These are phyloP conservation scores for Ophion ventricosus DNA, from an alignment of 2,888 invertebrate species.

Conservation along the genomic window DNA sequence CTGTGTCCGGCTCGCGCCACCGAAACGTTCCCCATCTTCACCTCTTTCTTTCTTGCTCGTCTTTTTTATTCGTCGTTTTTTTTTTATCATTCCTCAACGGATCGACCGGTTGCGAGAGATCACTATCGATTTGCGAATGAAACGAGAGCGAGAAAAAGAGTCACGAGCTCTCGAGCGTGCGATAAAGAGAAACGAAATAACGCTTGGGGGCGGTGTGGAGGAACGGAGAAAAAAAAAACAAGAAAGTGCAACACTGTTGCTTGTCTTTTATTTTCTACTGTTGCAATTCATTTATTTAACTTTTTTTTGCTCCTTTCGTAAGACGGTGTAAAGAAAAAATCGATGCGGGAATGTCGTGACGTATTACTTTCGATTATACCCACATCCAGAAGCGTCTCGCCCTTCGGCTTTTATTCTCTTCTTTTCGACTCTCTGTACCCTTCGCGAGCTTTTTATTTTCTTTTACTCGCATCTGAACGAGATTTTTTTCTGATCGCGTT, in stretches of 20 bases:
- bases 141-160: slow-evolving; percentile 44
- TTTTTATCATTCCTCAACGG: slow-evolving; percentile 29
- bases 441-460: slow-evolving; percentile 16
- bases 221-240: slow-evolving; percentile 4
- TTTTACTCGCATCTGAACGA: slow-evolving; percentile 2
- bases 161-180: slow-evolving; percentile 27
- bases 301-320: slow-evolving; percentile 6
- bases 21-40: slow-evolving; percentile 40
- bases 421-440: background rate
- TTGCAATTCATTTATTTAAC: slow-evolving; percentile 10
- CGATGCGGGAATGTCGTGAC: slow-evolving; percentile 65
- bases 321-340: slow-evolving; percentile 53
- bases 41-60: slow-evolving; percentile 6
- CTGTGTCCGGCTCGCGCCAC: slow-evolving; percentile 59
- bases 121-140: slow-evolving; percentile 61
- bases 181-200: slow-evolving; percentile 37
- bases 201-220: background rate
- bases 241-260: slow-evolving; percentile 11
- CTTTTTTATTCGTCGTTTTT: slow-evolving; percentile 27
- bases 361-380: slow-evolving; percentile 65
- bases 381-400: slow-evolving; percentile 57
- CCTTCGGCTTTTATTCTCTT: slow-evolving; percentile 23
- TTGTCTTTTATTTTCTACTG: slow-evolving; percentile 19
- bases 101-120: slow-evolving; percentile 64
- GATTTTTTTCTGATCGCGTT: slow-evolving; percentile 49